phyloP scores from a whole-genome alignment of 2,888 invertebrate species.

The Drosophila flavopinicola region DNA sequence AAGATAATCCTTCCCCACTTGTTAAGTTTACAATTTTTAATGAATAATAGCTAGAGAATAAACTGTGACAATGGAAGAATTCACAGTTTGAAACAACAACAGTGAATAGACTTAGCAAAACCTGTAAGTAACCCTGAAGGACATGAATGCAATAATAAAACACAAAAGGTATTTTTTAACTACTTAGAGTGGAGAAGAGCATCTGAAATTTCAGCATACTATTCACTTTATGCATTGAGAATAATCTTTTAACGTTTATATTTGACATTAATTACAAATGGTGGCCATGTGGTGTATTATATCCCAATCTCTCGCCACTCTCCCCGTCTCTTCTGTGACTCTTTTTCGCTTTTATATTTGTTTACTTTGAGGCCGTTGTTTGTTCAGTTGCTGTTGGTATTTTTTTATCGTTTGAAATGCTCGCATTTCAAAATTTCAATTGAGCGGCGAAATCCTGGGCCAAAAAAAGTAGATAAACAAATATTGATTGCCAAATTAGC shows the following conservation, averaged over 20 bases:
- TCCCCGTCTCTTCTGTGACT: constrained; percentile 2
- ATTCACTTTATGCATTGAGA: constrained; percentile 10
- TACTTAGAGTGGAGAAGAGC: too few relatives aligned
- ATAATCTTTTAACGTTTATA: constrained; percentile 41
- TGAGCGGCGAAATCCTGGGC: constrained; percentile 18
- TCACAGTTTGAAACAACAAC: too few relatives aligned
- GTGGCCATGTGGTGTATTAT: constrained; percentile 18
- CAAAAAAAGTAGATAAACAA: constrained; percentile 6
- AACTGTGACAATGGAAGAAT: too few relatives aligned
- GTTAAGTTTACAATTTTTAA: too few relatives aligned
- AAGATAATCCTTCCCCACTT: too few relatives aligned
- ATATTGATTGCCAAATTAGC: constrained; percentile 37
- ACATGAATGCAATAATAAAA: too few relatives aligned
- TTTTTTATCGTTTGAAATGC: constrained; percentile 19
- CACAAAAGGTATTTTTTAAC: too few relatives aligned
- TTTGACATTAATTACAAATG: constrained; percentile 59
- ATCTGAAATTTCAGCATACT: neutral
- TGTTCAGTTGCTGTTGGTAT: constrained; percentile 29
- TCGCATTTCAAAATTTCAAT: constrained; percentile 32
- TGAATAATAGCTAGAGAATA: too few relatives aligned
- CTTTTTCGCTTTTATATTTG: constrained; percentile 30
- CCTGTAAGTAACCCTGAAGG: too few relatives aligned
- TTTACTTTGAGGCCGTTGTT: constrained; percentile 39
- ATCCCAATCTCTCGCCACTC: constrained; percentile 7
- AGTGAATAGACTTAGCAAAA: too few relatives aligned